Evolutionary conservation across 2,113 vertebrate species (phyloP).

Genomic region (Siniperca knerii): DNA sequence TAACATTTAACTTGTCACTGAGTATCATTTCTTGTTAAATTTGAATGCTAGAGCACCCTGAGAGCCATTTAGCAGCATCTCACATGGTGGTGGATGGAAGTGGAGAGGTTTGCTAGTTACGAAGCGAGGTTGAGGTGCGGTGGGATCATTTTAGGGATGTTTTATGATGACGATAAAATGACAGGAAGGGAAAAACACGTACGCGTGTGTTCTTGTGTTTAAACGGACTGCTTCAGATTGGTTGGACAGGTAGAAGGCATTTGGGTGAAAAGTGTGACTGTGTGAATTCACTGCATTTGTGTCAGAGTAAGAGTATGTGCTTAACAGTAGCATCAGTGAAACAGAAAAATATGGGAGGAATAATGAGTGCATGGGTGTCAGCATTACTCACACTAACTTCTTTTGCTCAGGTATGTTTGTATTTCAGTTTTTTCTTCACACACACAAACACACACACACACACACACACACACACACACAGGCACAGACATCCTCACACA

Average conservation of each 20-base stretch:
- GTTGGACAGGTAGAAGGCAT: background rate
- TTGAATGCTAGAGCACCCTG: background rate
- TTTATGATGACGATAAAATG: background rate
- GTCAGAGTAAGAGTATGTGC: background rate
- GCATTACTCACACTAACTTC: constrained; percentile 17
- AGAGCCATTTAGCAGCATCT: constrained; percentile 9
- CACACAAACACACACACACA: background rate
- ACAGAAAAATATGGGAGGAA: background rate
- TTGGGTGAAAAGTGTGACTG: background rate
- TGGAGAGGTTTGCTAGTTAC: background rate
- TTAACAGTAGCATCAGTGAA: background rate
- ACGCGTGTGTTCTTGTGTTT: background rate
- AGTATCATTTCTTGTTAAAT: constrained; percentile 23
- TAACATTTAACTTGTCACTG: constrained; percentile 48
- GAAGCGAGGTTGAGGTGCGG: background rate
- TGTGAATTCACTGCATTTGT: background rate
- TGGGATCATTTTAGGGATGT: constrained; percentile 12
- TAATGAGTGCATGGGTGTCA: background rate
- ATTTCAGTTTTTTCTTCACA: background rate
- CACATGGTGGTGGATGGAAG: background rate
- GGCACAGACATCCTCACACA: background rate
- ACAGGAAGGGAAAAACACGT: background rate
- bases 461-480: background rate
- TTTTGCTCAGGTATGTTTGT: constrained; percentile 21
- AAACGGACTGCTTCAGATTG: background rate